Evolutionary conservation across 2,888 invertebrate species (phyloP).

Genomic region (Dryadula phaetusa): DNA sequence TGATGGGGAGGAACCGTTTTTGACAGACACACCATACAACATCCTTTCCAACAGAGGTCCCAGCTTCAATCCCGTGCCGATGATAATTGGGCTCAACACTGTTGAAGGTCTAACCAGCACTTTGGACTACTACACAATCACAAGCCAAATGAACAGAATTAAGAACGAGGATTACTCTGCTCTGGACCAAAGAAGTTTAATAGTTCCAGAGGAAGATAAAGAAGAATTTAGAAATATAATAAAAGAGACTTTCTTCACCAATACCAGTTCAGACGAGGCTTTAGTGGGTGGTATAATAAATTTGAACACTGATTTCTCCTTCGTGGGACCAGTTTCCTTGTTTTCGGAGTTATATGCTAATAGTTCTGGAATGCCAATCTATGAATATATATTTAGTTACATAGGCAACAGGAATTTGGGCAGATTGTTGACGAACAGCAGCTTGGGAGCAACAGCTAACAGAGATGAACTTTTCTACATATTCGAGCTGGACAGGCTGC

Average conservation of each 20-base stretch:
- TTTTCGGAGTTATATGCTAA: conserved; percentile 69
- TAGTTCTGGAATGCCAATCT: conserved; percentile 59
- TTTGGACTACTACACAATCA: conserved; percentile 70
- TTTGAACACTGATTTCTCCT: conserved; percentile 72
- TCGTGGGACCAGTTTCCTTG: conserved; percentile 71
- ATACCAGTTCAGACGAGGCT: conserved; percentile 64
- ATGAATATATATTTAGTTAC: conserved; percentile 70
- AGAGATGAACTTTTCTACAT: conserved; percentile 73
- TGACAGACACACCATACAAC: conserved; percentile 74
- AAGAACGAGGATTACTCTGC: conserved; percentile 68
- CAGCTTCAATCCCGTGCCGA: conserved; percentile 71
- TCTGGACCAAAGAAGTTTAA: conserved; percentile 63
- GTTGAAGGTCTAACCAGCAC: conserved; percentile 81
- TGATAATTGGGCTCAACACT: conserved; percentile 81
- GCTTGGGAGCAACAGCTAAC: conserved; percentile 67
- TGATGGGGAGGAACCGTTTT: conserved; percentile 70
- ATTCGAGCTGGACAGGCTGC: conserved; percentile 71
- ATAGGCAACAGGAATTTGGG: conserved; percentile 74
- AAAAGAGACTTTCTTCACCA: conserved; percentile 70
- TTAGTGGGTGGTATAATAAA: conserved; percentile 74
- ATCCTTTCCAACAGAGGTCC: conserved; percentile 59
- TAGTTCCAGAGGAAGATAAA: conserved; percentile 57
- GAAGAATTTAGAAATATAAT: conserved; percentile 62
- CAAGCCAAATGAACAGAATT: conserved; percentile 70
- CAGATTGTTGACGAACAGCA: conserved; percentile 69